Evolutionary conservation across 1,140 invertebrate species (phyloP), one percentile per base, ranked within the genome.

Genomic region (Sminthurides bifidus): DNA sequence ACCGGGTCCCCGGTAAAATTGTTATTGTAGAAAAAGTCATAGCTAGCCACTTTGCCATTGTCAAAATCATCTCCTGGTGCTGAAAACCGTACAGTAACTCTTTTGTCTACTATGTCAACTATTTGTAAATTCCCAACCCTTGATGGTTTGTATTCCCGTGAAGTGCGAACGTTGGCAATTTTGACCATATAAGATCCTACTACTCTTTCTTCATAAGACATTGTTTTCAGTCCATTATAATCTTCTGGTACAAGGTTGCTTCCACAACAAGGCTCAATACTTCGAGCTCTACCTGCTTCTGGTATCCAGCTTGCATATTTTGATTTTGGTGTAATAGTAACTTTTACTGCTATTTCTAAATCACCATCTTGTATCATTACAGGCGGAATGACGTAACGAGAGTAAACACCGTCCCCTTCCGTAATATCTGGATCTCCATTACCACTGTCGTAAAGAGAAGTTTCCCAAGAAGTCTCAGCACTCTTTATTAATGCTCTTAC

Each of bases 391-490:
- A 80, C 79, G 60, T 79, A 81, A 31, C 76, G 69, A 0, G 79
- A 77, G 65, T 82, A 83, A 29, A 82, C 71, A 8, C 81, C 81
- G 68, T 83, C 81, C 15, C 75, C 75, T 68, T 74, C 74, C 15
- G 74, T 77, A 4, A 81, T 71, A 68, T 83, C 81, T 2, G 79
- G 78, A 69, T 80, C 81, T 62, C 77, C 77, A 65, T 71, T 75
- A 21, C 79, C 80, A 54, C 74, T 76, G 66, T 81, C 80, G n/a
- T 77, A 67, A 3, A 81, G 66, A 54, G 48, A 56, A 19, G 56
- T 41, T 54, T 23, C 57, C 63, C 63, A 61, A 37, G 58, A 59
- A 15, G n/a, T 33, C 5, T 14, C 30, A 17, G 23, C 21, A 24
- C 46, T 46, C 17, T 44, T 41, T 49, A 65, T 54, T n/a, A 59